Base-by-base conservation (phyloP, 2,888 invertebrate species). In the Megastigmus dorsalis region DNA sequence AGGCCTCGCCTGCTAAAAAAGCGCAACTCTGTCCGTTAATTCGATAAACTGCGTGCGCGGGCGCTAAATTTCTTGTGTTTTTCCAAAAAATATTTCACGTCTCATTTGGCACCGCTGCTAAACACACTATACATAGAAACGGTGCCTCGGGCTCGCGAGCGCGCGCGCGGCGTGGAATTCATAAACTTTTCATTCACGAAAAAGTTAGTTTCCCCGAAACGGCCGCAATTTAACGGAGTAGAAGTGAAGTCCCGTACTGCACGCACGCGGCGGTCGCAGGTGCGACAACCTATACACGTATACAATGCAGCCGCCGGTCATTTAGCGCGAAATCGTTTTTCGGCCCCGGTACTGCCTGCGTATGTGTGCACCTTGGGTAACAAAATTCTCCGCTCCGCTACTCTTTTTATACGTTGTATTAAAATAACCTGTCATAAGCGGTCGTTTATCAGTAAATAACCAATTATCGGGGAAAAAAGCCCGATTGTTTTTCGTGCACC, bases 361-460 rank as follows among this genome's bases (percentile, higher is more conserved):
- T n/a, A 4, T 15, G 15, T 18, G n/a, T 41, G 26, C 43, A 2
- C 23, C 2, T 26, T 4, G 18, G 20, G 10, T 23, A 28, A n/a
- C n/a, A n/a, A n/a, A n/a, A n/a, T n/a, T n/a, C n/a, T n/a, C n/a
- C 36, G 5, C 33, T 26, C 59, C n/a, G n/a, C n/a, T n/a, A n/a
- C n/a, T n/a, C n/a, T n/a, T n/a, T n/a, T 18, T 43, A n/a, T 20
- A 20, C 50, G 10, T 28, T 41, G 2, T 57, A 72, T 73, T 60
- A 63, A 57, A 57, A 62, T 63, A 57, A 62, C 33, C n/a, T n/a
- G n/a, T n/a, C 45, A 62, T 60, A 67, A 66, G 28, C 30, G 15
- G 55, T 50, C 48, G 48, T 62, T 48, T 63, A 55, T 55, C 55
- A 30, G 55, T 68, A 63, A 57, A 62, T 55, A 68, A 62, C 7